Conservation (phyloP, 2,888 invertebrate species). For the Argynnis bischoffii region DNA sequence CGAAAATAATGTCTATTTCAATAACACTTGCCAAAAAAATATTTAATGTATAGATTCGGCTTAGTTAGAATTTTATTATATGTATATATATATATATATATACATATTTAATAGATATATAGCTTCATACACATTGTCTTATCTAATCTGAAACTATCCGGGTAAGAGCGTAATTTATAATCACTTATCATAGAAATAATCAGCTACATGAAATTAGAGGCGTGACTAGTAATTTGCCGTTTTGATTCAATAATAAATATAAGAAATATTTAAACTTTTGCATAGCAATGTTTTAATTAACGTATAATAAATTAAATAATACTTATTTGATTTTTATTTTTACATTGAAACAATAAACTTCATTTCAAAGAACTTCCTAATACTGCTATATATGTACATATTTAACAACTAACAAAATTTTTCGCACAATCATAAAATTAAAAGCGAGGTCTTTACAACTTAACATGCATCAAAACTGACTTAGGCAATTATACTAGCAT, state of each 20-base stretch:
- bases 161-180: slow-evolving; percentile 32
- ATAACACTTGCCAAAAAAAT: too few species aligned
- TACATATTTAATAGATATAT: slow-evolving; percentile 2
- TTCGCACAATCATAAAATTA: too few species aligned
- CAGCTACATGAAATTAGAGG: slow-evolving; percentile 31
- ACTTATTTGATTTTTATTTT: not conserved
- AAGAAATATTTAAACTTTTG: too few species aligned
- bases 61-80: too few species aligned
- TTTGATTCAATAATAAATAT: slow-evolving; percentile 1
- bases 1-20: too few species aligned
- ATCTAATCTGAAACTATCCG: slow-evolving; percentile 35
- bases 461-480: too few species aligned
- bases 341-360: not conserved
- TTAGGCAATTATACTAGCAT: too few species aligned
- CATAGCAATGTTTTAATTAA: not conserved
- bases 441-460: too few species aligned
- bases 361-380: slow-evolving; percentile 3
- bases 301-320: not conserved
- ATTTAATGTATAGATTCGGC: too few species aligned
- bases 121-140: slow-evolving; percentile 14
- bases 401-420: too few species aligned
- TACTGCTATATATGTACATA: too few species aligned
- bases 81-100: too few species aligned
- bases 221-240: slow-evolving; percentile 18
- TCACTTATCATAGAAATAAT: slow-evolving; percentile 33